Evolutionary conservation across 1,140 invertebrate genomes (phyloP).

Genomic region (Teleopsis dalmanni): DNA sequence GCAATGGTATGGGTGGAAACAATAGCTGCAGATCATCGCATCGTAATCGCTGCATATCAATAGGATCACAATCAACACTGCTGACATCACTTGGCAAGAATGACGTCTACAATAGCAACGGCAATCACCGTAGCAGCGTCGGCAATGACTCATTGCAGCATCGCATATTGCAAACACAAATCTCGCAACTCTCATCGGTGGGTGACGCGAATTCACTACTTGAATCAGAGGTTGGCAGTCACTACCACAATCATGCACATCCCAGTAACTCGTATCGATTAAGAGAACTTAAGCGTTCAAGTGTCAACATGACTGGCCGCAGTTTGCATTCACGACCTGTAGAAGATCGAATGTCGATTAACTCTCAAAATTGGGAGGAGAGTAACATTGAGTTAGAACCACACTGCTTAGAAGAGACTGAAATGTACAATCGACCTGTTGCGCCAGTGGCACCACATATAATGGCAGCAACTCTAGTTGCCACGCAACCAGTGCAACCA

Average conservation of each 20-base stretch:
- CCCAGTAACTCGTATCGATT: too few relatives aligned
- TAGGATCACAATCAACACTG: slow-evolving; percentile 43
- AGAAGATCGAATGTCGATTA: slow-evolving; percentile 7
- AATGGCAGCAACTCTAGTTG: not conserved
- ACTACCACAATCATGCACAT: slow-evolving; percentile 2
- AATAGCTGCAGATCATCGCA: slow-evolving; percentile 12
- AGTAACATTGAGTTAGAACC: not conserved
- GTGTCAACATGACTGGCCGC: not conserved
- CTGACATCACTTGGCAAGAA: slow-evolving; percentile 41
- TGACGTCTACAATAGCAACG: slow-evolving; percentile 18
- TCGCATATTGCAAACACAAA: slow-evolving; percentile 31
- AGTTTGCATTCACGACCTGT: not conserved
- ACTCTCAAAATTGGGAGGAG: slow-evolving; percentile 1
- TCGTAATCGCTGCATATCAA: slow-evolving; percentile 25
- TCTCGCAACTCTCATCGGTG: slow-evolving; percentile 36
- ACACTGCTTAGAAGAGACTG: slow-evolving; percentile 5
- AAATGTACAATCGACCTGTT: not conserved
- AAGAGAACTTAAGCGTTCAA: too few relatives aligned
- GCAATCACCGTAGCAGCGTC: not conserved
- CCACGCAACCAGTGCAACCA: slow-evolving; percentile 11
- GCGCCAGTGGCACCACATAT: not conserved
- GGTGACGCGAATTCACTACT: slow-evolving; percentile 35
- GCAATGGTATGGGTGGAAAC: not conserved
- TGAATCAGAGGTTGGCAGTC: slow-evolving; percentile 23
- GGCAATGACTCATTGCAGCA: slow-evolving; percentile 13